Percentiles rank a stretch among this genome's conserved stretches.
These are phyloP conservation scores for Nesometra sesokonis DNA, from an alignment of 35 echinoderm and acorn worm genomes.

Conservation along the genomic window DNA sequence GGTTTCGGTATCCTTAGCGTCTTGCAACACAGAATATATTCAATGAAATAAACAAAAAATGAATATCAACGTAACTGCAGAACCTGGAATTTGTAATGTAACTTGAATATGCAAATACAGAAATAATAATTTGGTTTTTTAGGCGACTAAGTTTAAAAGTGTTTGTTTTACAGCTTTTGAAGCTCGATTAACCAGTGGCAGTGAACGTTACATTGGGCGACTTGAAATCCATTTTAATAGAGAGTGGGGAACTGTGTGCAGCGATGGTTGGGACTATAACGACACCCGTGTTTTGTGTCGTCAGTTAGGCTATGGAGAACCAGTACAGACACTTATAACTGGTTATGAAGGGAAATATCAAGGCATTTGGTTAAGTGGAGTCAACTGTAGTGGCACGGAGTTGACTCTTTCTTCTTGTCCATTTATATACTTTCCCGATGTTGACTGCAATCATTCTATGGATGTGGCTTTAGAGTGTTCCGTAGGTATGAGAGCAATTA, in stretches of 20 bases:
- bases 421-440: not conserved
- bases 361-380: conserved; percentile 2
- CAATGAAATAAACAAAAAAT: no score
- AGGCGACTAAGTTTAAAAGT: no score
- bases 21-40: no score
- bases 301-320: not conserved
- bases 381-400: conserved; percentile 15
- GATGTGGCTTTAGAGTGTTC: conserved; percentile 6
- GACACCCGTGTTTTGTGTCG: not conserved
- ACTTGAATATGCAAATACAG: no score
- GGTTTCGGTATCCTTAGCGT: no score
- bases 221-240: not conserved
- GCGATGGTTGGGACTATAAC: not conserved
- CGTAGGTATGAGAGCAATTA: no score
- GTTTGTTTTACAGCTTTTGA: no score
- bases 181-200: not conserved
- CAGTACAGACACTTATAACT: not conserved
- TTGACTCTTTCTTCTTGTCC: not conserved
- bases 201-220: not conserved
- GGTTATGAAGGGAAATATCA: not conserved
- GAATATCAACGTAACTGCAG: no score
- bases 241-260: not conserved
- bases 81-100: no score
- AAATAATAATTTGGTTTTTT: no score
- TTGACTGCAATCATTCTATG: conserved; percentile 20